A percentile compares a stretch with the other conserved stretches of the same genome.
Evolutionary conservation across 2,797 vertebrate species (phyloP).

Genomic region (Cirrhinus mrigala): DNA sequence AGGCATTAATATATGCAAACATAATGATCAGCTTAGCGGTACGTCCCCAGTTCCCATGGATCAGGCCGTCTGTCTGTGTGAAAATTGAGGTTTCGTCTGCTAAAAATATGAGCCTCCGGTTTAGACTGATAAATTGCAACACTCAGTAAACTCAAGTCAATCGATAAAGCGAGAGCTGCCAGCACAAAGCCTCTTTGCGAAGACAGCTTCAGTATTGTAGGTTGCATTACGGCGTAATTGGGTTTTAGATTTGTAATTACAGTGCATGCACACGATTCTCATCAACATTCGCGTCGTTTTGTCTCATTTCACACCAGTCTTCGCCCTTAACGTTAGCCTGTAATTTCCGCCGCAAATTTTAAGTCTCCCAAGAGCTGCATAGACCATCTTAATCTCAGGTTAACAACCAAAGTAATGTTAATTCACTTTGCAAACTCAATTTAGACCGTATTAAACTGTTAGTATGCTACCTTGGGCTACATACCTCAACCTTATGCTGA

Average conservation of each 20-base stretch:
- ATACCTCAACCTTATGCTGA: constrained; percentile 43
- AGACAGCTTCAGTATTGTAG: neutral
- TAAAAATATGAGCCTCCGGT: constrained; percentile 31
- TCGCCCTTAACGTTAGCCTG: constrained; percentile 7
- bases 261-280: neutral
- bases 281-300: constrained; percentile 16
- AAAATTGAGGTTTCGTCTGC: constrained; percentile 34
- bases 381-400: constrained; percentile 36
- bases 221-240: constrained; percentile 9
- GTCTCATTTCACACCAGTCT: constrained; percentile 15
- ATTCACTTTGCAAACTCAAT: constrained; percentile 47
- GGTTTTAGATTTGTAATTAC: constrained; percentile 27
- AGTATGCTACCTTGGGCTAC: constrained; percentile 40
- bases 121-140: constrained; percentile 48
- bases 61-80: constrained; percentile 27
- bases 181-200: neutral
- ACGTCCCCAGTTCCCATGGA: constrained; percentile 29
- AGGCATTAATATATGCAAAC: constrained; percentile 76
- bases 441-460: constrained; percentile 38
- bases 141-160: constrained; percentile 32
- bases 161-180: constrained; percentile 30
- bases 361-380: constrained; percentile 24
- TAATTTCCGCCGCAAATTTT: neutral
- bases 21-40: constrained; percentile 74
- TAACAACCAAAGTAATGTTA: constrained; percentile 43